Evolutionary conservation across 2,797 vertebrate genomes (phyloP), one percentile per base, ranked within the genome.

Genomic region (Lateolabrax maculatus): DNA sequence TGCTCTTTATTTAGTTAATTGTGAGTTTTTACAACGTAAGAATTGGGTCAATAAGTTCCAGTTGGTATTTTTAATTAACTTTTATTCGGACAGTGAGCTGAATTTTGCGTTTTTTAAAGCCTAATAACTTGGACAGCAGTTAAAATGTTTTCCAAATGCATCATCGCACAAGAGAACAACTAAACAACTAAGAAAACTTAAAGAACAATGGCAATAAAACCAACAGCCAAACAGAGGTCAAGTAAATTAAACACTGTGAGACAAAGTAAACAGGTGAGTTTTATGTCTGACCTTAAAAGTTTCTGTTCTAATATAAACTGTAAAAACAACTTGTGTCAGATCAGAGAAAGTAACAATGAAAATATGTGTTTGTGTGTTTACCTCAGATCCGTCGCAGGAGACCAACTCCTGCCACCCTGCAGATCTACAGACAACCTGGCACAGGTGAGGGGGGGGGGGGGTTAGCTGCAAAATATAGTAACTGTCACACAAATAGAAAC

Each of bases 341-440:
- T 27, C 51, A 65, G 18, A 63, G n/a, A n/a, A n/a, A 25, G 12
- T 2, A 53, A 16, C 2, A 34, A 12, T 15, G 3, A 15, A 72
- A 16, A 7, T 6, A 0, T 77, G 19, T 64, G 15, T 62, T 37
- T 81, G 63, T 86, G 68, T 82, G 51, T 84, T 84, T 44, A 41
- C 23, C 15, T 82, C 79, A 94, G 93, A 94, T 94, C 66, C 91
- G 93, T 10, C 92, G 93, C 71, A 88, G 93, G 84, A 75, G 93
- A 87, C 93, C 93, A 0, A 94, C 93, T 77, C 93, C 92, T 13
- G 93, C 93, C 9, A 94, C 92, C 1, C 90, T 94, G 89, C 93
- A 94, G 90, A 93, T 94, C 89, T 94, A 94, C 89, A 92, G 90
- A 89, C 93, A 90, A 81, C 91, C 92, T 63, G 87, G 87, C 41